Conservation (phyloP, 2,797 vertebrate genomes). For the Amblyopsis hoosieri region DNA sequence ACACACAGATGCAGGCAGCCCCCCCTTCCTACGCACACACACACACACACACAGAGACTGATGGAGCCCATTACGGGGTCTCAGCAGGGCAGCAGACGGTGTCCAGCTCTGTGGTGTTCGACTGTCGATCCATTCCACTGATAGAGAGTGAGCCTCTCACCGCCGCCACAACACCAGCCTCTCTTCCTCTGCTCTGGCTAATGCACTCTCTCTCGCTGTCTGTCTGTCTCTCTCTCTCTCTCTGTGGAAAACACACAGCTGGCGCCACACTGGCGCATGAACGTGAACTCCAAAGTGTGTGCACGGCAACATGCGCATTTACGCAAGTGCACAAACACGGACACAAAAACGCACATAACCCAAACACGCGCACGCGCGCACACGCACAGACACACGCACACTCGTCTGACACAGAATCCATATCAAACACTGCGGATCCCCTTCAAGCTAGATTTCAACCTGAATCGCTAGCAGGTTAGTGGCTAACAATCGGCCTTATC, state of each 20-base stretch:
- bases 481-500: conserved; percentile 18
- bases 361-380: neutral
- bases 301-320: no score
- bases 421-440: conserved; percentile 20
- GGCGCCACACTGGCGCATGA: no score
- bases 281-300: no score
- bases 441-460: conserved; percentile 33
- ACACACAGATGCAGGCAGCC: neutral
- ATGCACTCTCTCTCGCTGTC: neutral
- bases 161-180: neutral
- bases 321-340: no score
- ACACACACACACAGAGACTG: neutral
- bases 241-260: no score
- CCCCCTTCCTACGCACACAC: conserved; percentile 2
- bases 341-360: neutral
- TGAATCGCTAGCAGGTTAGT: conserved; percentile 26
- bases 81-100: neutral
- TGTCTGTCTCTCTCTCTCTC: no score
- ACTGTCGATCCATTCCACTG: conserved; percentile 4
- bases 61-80: conserved; percentile 9
- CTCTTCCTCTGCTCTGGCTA: conserved; percentile 2
- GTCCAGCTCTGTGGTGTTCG: neutral
- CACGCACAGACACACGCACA: conserved; percentile 4
- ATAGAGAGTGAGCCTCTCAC: conserved; percentile 4
- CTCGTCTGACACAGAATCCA: conserved; percentile 16